Evolutionary conservation across 2,113 vertebrate genomes (phyloP), one percentile per base, ranked within the genome.

Genomic region (Myotis davidii): DNA sequence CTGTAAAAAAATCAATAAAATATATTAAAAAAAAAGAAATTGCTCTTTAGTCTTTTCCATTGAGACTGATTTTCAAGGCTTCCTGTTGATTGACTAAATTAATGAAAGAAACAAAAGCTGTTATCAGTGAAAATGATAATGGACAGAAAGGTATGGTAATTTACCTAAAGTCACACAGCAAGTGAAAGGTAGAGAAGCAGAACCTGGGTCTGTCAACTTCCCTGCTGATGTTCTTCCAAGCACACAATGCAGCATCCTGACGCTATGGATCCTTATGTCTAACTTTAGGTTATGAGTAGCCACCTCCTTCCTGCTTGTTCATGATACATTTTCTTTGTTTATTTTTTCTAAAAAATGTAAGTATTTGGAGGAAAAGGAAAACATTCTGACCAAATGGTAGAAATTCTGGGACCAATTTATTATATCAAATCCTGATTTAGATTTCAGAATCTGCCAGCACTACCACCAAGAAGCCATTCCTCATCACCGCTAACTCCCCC

Each of bases 381-480:
- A 93, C 45, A 78, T 92, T 98, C 87, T 79, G 48, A 94, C 70
- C 83, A 96, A 97, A 92, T 86, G 61, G 45, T 70, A 92, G 78
- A 89, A 97, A 93, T 94, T 79, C 84, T 81, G 39, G 56, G 56
- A 85, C 94, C 72, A 76, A 76, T 72, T 97, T 93, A 61, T 95
- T 96, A 78, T 5, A 79, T 94, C 88, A 69, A 85, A 78, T 94
- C 91, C 94, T 94, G 59, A 96, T 90, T 98, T 97, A 95, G 94
- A 95, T 97, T 97, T 93, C 61, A 97, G 97, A 97, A 98, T 97
- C n/a, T 59, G 11, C 18, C 32, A 27, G 10, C 27, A 32, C 11
- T 11, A 27, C 73, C 27, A 56, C 25, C n/a, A 64, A 34, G 70
- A 67, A 79, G 37, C n/a, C 7, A 7, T n/a, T 73, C 9, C 37